These are phyloP conservation scores for Australoheros facetus DNA, from an alignment of 2,797 vertebrate species.

Conservation along the genomic window DNA sequence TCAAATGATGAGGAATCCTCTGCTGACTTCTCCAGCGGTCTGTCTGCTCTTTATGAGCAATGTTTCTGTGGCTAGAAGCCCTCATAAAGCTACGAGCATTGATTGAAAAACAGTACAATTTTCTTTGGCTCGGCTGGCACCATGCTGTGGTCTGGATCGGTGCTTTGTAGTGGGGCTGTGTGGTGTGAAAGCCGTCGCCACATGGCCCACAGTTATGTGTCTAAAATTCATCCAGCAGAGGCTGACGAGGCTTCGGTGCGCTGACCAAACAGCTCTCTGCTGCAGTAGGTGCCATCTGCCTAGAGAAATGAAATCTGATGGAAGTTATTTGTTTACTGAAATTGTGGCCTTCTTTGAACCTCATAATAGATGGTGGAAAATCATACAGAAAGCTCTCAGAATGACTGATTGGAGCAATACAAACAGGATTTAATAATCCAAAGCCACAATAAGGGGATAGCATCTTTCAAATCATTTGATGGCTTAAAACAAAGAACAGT, in stretches of 20 bases:
- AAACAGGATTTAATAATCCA: neutral
- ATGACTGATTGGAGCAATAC: constrained; percentile 2
- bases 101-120: constrained; percentile 69
- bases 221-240: constrained; percentile 4
- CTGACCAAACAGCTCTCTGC: neutral
- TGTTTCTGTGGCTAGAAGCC: constrained; percentile 53
- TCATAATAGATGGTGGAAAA: neutral
- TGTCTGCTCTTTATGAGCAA: constrained; percentile 45
- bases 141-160: constrained; percentile 43
- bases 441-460: constrained; percentile 3
- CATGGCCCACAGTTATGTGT: constrained; percentile 11
- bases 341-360: constrained; percentile 9
- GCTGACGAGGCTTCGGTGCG: neutral
- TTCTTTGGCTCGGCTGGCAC: constrained; percentile 48
- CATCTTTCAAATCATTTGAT: constrained; percentile 1
- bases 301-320: neutral
- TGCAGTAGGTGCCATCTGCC: neutral
- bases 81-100: constrained; percentile 49
- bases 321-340: constrained; percentile 12
- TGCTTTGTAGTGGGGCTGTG: constrained; percentile 23
- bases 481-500: neutral
- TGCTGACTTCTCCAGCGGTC: constrained; percentile 34
- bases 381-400: neutral
- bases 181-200: constrained; percentile 23
- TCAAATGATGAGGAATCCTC: constrained; percentile 44